Evolutionary conservation across 2,888 invertebrate genomes (phyloP).

Genomic region (Limnephilus marmoratus): DNA sequence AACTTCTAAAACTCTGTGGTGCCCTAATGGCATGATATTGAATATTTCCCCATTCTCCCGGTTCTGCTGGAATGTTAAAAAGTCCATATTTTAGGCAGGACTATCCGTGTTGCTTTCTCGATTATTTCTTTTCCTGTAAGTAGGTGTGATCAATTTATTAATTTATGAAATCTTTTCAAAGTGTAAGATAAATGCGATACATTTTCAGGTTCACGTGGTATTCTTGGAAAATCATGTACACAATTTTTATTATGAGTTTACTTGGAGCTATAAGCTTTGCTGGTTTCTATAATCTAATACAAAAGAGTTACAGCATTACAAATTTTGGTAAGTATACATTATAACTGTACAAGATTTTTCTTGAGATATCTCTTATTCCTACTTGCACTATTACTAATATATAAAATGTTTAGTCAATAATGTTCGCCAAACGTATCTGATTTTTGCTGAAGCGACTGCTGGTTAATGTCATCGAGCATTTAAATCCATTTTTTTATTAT

Average conservation of each 20-base stretch:
- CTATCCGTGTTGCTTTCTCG: background rate
- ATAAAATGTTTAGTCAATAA: too few relatives aligned
- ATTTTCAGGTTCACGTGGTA: slow-evolving; percentile 70
- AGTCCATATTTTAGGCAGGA: background rate
- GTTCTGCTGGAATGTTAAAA: background rate
- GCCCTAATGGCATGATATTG: background rate
- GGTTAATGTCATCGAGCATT: background rate
- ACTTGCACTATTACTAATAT: too few relatives aligned
- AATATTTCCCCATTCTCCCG: background rate
- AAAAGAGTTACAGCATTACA: slow-evolving; percentile 11
- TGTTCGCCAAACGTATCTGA: background rate
- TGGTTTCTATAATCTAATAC: slow-evolving; percentile 9
- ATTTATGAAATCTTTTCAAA: background rate
- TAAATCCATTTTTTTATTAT: background rate
- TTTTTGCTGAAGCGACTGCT: background rate
- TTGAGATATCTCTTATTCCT: too few relatives aligned
- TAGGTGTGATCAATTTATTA: background rate
- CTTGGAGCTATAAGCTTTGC: slow-evolving; percentile 13
- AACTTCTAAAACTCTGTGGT: too few relatives aligned
- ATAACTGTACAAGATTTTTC: too few relatives aligned
- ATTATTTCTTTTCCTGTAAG: background rate
- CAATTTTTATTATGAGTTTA: slow-evolving; percentile 52
- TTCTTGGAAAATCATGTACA: slow-evolving; percentile 59
- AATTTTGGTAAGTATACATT: slow-evolving; percentile 44
- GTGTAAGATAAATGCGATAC: background rate